Percentiles rank a stretch among this genome's conserved stretches.
Conservation (phyloP, 2,113 vertebrate species). For the Megalops atlanticus region DNA sequence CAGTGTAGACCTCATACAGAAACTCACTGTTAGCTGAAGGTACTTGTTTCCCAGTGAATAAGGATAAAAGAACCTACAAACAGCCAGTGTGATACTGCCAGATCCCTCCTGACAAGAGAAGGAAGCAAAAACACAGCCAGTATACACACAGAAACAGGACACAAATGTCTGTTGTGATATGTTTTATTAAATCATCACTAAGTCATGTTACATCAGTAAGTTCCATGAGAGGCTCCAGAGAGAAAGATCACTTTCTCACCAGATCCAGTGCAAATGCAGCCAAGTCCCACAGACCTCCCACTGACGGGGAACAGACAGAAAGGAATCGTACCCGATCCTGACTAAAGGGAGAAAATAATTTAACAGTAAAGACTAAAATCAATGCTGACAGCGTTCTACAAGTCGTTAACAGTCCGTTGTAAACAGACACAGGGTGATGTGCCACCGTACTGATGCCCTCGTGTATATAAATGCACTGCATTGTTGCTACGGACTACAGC, state of each 20-base stretch:
- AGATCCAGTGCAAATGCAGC: constrained; percentile 1
- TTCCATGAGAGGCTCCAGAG: constrained; percentile 22
- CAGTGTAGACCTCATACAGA: background rate
- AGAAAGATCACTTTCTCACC: constrained; percentile 22
- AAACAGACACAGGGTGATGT: background rate
- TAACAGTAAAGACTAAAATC: background rate
- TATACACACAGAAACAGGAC: constrained; percentile 2
- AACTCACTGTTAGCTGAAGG: background rate
- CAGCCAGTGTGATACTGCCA: background rate
- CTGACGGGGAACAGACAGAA: too few species aligned
- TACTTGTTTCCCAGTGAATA: background rate
- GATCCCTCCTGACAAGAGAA: background rate
- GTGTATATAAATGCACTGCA: background rate
- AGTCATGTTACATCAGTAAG: constrained; percentile 11
- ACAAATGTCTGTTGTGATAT: constrained; percentile 9
- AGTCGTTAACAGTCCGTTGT: background rate
- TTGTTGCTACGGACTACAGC: background rate
- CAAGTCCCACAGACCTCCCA: too few species aligned
- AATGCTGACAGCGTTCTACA: background rate
- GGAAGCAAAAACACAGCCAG: background rate
- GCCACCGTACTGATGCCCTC: background rate
- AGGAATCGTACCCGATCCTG: too few species aligned
- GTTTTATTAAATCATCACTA: constrained; percentile 52
- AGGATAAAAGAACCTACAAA: background rate
- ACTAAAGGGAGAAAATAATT: background rate